Evolutionary conservation across 2,797 vertebrate genomes (phyloP).

Genomic region (Masticophis lateralis): DNA sequence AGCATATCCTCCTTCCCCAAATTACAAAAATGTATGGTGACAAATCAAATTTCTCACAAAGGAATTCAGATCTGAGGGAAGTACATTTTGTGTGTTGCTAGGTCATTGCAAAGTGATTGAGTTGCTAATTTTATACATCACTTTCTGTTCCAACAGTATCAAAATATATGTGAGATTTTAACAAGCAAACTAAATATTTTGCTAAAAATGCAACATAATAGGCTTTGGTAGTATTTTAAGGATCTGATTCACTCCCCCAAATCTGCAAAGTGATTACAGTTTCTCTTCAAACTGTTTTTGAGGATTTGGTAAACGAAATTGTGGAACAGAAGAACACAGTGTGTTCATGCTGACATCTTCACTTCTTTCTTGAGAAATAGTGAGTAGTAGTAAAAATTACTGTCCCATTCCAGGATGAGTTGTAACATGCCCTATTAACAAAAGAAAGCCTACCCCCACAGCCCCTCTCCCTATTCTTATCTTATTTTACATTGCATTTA

Average conservation of each 20-base stretch:
- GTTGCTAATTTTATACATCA: background rate
- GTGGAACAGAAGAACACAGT: background rate
- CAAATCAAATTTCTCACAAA: background rate
- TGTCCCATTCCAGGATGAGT: background rate
- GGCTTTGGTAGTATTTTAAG: background rate
- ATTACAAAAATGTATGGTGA: background rate
- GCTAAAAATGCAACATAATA: background rate
- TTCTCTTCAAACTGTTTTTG: background rate
- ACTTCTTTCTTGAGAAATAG: background rate
- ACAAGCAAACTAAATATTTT: background rate
- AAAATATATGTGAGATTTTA: background rate
- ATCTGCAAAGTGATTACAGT: background rate
- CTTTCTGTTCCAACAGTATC: background rate
- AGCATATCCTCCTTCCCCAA: background rate
- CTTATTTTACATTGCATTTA: background rate
- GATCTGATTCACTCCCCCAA: background rate
- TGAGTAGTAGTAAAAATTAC: background rate
- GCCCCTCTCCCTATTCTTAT: background rate
- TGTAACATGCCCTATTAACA: background rate
- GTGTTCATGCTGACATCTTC: background rate
- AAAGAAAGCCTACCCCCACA: background rate
- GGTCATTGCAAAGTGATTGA: background rate
- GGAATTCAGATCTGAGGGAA: background rate
- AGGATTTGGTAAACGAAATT: background rate
- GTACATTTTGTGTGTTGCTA: background rate